Evolutionary conservation across 2,888 invertebrate genomes (phyloP).

Genomic region (Melikaiella ostensackeni): DNA sequence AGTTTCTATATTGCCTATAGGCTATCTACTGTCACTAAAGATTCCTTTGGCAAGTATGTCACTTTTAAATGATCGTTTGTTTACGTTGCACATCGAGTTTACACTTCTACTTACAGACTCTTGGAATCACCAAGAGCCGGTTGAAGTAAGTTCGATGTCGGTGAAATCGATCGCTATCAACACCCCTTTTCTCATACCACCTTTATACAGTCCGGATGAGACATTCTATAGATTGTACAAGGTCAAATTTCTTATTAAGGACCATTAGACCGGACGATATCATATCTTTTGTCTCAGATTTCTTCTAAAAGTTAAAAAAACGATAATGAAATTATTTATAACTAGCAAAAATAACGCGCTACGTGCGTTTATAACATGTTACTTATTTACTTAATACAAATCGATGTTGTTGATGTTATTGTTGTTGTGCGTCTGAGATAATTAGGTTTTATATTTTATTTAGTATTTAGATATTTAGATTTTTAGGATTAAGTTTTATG

Average conservation of each 20-base stretch:
- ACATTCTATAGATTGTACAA: background rate
- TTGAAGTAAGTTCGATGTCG: constrained; percentile 40
- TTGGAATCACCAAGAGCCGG: constrained; percentile 32
- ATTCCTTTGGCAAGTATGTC: constrained; percentile 25
- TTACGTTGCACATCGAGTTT: constrained; percentile 35
- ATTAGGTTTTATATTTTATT: too few relatives aligned
- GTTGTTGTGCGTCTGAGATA: too few relatives aligned
- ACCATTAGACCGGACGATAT: background rate
- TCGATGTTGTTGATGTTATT: too few relatives aligned
- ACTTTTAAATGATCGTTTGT: constrained; percentile 38
- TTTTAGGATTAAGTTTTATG: too few relatives aligned
- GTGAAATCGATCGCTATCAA: constrained; percentile 50
- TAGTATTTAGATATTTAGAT: too few relatives aligned
- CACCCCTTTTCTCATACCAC: constrained; percentile 27
- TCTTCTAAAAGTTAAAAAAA: background rate
- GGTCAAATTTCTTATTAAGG: constrained; percentile 28
- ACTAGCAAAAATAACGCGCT: too few relatives aligned
- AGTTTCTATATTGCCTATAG: constrained; percentile 22
- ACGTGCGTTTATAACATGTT: too few relatives aligned
- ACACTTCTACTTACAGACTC: background rate
- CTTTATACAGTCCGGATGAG: constrained; percentile 37
- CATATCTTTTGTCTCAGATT: background rate
- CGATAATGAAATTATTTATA: background rate
- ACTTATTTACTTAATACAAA: too few relatives aligned
- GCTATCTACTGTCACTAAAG: constrained; percentile 17